Conservation (phyloP, 2,113 vertebrate genomes). For the Pseudopodoces humilis region DNA sequence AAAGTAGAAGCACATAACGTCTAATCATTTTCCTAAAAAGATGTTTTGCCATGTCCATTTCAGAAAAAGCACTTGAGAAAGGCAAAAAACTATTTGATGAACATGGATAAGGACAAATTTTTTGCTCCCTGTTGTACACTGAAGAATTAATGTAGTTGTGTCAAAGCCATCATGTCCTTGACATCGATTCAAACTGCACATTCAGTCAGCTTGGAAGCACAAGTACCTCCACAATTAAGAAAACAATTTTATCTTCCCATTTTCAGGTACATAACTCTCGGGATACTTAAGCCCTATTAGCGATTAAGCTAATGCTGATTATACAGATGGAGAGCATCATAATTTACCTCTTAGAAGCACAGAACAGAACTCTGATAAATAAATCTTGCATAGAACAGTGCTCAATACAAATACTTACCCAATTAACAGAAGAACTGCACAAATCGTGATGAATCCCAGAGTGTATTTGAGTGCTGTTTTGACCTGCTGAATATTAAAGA, state of each 20-base stretch:
- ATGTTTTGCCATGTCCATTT: background rate
- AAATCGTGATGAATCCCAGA: slow-evolving; percentile 87
- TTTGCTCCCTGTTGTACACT: background rate
- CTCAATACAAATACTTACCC: slow-evolving; percentile 83
- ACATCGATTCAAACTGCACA: background rate
- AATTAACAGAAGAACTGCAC: slow-evolving; percentile 89
- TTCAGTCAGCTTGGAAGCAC: background rate
- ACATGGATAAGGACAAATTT: background rate
- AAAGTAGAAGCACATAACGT: background rate
- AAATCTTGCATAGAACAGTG: background rate
- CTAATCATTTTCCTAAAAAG: background rate
- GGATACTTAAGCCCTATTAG: background rate
- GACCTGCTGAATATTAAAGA: slow-evolving; percentile 85
- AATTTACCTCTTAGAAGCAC: background rate
- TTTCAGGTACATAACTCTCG: background rate
- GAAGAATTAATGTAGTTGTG: background rate
- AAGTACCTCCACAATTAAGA: background rate
- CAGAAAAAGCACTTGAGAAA: background rate
- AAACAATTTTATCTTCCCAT: background rate
- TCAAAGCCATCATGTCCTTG: background rate
- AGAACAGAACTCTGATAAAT: background rate
- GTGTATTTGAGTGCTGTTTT: slow-evolving; percentile 93
- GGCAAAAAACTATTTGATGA: background rate
- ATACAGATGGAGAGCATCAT: background rate
- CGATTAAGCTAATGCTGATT: background rate